Evolutionary conservation across 2,797 vertebrate species (phyloP), one percentile per base, ranked within the genome.

Genomic region (Epinephelus awoara): DNA sequence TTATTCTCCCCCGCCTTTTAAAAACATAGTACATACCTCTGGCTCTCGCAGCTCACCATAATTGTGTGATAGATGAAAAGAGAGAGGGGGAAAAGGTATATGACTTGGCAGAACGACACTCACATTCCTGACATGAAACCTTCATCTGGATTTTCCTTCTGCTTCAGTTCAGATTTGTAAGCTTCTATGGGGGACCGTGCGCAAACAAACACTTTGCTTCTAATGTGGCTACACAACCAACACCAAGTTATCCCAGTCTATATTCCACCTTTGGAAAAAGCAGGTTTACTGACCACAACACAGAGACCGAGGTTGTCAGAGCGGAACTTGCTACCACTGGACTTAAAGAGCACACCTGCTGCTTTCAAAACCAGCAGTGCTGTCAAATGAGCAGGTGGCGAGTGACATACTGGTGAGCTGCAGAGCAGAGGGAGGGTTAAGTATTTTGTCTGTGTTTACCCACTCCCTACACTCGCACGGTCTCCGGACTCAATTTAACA

Each of bases 351-450:
- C 92, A 93, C 93, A 94, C 91, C 92, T 92, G 93, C 88, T 83
- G 85, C 74, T 71, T 84, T 82, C 57, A 79, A 81, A 83, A 84
- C 55, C 84, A 65, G 79, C 80, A 40, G 74, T 15, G 57, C 77
- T 54, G 84, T 91, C 73, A 86, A 93, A 95, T 93, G 90, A 95
- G 92, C 91, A 94, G 92, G 94, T 93, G 94, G 78, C 19, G 93
- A 95, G 86, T 89, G 94, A 94, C 85, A 88, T 34, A 13, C 75
- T 68, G 83, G 80, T 14, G 88, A 80, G 79, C 83, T n/a, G 72
- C 6, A 27, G 67, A 75, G 76, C 70, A 0, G 67, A 72, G 69
- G 71, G 67, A 69, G 77, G 74, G 74, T 68, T 77, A 75, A 84
- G 73, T 52, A 72, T 84, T 87, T 76, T 29, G n/a, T 25, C 71